Base-by-base conservation (phyloP, 2,888 invertebrate species). In the Trichogramma dendrolimi region DNA sequence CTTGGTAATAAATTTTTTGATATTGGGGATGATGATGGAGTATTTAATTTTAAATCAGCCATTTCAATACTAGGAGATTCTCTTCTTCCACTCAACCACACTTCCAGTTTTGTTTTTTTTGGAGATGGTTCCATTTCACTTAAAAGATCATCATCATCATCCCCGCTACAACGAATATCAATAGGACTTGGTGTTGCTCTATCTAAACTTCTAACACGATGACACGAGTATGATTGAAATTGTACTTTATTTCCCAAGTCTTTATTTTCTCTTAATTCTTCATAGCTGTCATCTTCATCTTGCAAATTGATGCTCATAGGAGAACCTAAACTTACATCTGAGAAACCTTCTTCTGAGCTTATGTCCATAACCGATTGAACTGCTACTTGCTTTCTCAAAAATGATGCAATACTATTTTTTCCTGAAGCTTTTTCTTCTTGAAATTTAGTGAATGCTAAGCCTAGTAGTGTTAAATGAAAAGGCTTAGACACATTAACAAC, bases 361-460 rank as follows among this genome's bases (percentile, higher is more conserved):
- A 78, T 77, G 43, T 77, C 77, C 60, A 77, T 65, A 8, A 90
- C 84, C 5, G 90, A 89, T 76, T 91, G 90, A 56, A 91, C 91
- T 71, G 90, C 89, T 62, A 91, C 83, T 75, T 90, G 88, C 77
- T 89, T 90, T 76, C 87, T 85, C 56, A 91, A 81, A 73, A 89
- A 91, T 64, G 87, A 88, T 5, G 89, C 86, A 70, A 91, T 88
- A 10, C 89, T 89, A 71, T 87, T 85, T 67, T 85, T 84, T 2
- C 88, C 88, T 4, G 84, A 84, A 75, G 85, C 86, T 62, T 86
- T 83, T 69, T 88, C 90, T 70, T 87, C 87, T 57, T 64, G 64
- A 73, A 92, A 91, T 77, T 91, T 91, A 1, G 90, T 89, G 75
- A 91, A 91, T 27, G 90, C 89, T 72, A 91, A 80, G n/a, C 91